Base-by-base conservation (phyloP, 2,113 vertebrate species). In the Sterrhoptilus dennistouni region DNA sequence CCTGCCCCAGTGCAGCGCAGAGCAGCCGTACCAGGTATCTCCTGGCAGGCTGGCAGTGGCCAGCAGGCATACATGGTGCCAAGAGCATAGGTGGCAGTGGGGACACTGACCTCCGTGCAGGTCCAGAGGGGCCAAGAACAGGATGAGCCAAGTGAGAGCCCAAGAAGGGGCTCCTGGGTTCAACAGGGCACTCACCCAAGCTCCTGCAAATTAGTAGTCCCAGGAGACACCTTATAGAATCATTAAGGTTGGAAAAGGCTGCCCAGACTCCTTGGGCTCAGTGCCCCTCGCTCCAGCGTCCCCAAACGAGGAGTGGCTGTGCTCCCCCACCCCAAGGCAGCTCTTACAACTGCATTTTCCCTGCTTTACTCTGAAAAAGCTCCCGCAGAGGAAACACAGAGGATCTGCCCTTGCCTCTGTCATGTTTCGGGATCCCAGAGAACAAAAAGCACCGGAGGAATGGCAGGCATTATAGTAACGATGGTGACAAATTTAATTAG, bases 401-500 rank as follows among this genome's bases (percentile, higher is more conserved):
- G 61, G 56, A 93, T 86, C 64, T 89, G 85, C 88, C 90, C 88
- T 86, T 24, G 64, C 66, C 86, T 71, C 93, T 75, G 79, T 71
- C 31, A 5, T 68, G 75, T 93, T 97, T 94, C 86, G 93, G 96
- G 92, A 92, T 92, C 60, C 90, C 83, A 72, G 90, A 81, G 95
- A 96, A 93, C 79, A 95, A 92, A 96, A 95, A 93, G 96, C 90
- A 92, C 79, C 12, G 35, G 95, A 97, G 95, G 95, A 95, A 96
- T 95, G 93, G 95, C 95, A 95, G 95, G 95, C 93, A 95, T 93
- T 95, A 95, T 90, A 92, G 95, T 95, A 96, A 97, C 88, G 96
- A 94, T 96, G 96, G 93, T 93, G 93, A 96, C 96, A 96, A 96
- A 97, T 97, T 94, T 95, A 96, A 97, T 96, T 96, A 96, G 96